phyloP scores from a whole-genome alignment of 2,888 invertebrate genomes.

The Resseliella maxima region DNA sequence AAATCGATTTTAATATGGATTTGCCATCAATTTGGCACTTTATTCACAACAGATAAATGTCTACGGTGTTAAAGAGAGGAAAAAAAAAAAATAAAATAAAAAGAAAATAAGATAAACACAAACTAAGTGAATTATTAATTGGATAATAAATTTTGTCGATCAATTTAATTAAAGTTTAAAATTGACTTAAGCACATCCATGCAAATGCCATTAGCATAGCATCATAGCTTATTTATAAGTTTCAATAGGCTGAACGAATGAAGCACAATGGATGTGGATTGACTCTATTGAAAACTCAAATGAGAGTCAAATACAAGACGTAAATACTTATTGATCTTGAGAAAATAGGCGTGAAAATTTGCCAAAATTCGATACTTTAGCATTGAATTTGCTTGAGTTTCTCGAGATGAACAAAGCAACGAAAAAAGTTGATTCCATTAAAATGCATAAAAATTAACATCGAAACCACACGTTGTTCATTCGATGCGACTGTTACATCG shows the following conservation, averaged over 20 bases:
- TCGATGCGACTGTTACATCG: not conserved
- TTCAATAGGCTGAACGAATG: not conserved
- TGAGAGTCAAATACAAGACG: not conserved
- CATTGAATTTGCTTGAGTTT: too few relatives aligned
- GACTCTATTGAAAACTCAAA: not conserved
- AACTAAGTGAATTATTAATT: not conserved
- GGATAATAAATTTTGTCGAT: constrained; percentile 30
- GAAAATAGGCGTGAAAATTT: too few relatives aligned
- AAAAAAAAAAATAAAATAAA: not conserved
- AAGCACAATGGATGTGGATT: too few relatives aligned
- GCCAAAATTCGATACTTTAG: too few relatives aligned
- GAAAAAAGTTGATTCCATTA: too few relatives aligned
- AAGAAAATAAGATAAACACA: not conserved
- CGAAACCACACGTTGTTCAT: not conserved
- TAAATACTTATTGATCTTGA: not conserved
- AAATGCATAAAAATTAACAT: too few relatives aligned
- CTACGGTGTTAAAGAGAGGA: too few relatives aligned
- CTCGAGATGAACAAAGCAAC: too few relatives aligned
- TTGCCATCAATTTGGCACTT: not conserved
- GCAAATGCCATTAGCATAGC: not conserved
- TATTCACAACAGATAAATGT: not conserved
- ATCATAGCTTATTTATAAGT: constrained; percentile 34
- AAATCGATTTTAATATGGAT: not conserved
- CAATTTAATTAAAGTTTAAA: constrained; percentile 30
- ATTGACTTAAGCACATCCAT: not conserved